Percentiles rank a stretch among this genome's conserved stretches.
phyloP scores from a whole-genome alignment of 2,797 vertebrate species.

The Pelochelys cantorii region DNA sequence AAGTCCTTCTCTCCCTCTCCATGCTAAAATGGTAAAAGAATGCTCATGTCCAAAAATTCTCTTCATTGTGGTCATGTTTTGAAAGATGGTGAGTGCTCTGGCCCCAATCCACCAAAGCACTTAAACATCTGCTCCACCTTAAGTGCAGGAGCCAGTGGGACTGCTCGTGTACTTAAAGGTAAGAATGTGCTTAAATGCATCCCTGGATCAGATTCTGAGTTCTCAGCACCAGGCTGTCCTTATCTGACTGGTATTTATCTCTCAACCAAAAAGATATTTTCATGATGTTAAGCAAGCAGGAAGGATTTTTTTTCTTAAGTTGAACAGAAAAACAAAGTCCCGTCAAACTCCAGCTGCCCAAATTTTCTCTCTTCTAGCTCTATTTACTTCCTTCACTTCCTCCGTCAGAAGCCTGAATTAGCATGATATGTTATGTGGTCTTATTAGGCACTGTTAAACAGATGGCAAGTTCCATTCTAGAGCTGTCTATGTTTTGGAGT shows the following conservation, averaged over 20 bases:
- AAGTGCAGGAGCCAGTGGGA: background rate
- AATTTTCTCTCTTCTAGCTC: too few species aligned
- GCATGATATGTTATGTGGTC: too few species aligned
- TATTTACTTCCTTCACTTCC: too few species aligned
- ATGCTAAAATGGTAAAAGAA: background rate
- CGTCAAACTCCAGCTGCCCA: too few species aligned
- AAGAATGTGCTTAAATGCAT: background rate
- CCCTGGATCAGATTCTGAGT: fast-evolving
- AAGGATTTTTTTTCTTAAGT: too few species aligned
- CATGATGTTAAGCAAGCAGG: background rate
- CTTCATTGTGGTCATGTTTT: fast-evolving
- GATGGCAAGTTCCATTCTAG: too few species aligned
- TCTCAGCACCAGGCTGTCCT: background rate
- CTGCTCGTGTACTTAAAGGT: background rate
- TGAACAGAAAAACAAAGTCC: too few species aligned
- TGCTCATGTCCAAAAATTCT: fast-evolving
- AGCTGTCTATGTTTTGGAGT: too few species aligned
- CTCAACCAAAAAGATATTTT: background rate
- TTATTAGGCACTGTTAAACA: too few species aligned
- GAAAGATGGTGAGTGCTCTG: fast-evolving
- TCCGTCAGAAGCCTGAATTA: too few species aligned
- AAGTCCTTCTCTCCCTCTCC: background rate
- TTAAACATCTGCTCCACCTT: background rate
- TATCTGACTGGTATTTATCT: conserved; percentile 3
- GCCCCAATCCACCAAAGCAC: background rate